Evolutionary conservation across 2,888 invertebrate genomes (phyloP), one percentile per base, ranked within the genome.

Genomic region (Meta bourneti): DNA sequence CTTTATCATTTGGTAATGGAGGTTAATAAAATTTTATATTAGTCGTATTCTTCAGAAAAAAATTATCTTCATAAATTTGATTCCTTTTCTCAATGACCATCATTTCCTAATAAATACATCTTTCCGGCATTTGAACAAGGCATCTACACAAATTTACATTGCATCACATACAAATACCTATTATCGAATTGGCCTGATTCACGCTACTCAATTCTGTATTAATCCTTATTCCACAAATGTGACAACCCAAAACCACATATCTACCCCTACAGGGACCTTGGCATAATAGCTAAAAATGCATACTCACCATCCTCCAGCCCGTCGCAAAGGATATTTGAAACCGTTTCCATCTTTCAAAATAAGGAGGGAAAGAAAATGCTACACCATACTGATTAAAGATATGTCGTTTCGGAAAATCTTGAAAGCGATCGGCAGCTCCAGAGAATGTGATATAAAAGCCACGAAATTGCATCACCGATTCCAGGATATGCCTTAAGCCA

Each of bases 381-480:
- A 61, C 61, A 61, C 61, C 61, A 61, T 16, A 61, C 61, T 61
- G 61, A 61, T 61, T 61, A 61, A 61, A 61, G 61, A 61, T 61
- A 61, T 61, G 61, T 61, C 61, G 61, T 61, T 61, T 61, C 61
- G 13, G 13, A 9, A 61, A 61, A 61, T 82, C 82, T 82, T 82
- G 20, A 72, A 82, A 82, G 51, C 71, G 82, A 79, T 79, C 54
- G 61, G 34, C 61, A 54, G 54, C 61, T 13, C 20, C 61, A 52
- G 81, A 48, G 16, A 48, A 20, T 70, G 20, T 16, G 80, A 81
- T 88, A 80, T 88, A 81, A 88, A 88, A 88, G 81, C 81, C 61
- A 61, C 19, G 61, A 80, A 88, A 88, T 88, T 88, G 88, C 81
- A 69, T 74, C 75, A 74, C 81, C 88, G 72, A 88, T 86, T 86